These are phyloP conservation scores for Polyommatus iphigenia DNA, from an alignment of 2,888 invertebrate species.

Conservation along the genomic window DNA sequence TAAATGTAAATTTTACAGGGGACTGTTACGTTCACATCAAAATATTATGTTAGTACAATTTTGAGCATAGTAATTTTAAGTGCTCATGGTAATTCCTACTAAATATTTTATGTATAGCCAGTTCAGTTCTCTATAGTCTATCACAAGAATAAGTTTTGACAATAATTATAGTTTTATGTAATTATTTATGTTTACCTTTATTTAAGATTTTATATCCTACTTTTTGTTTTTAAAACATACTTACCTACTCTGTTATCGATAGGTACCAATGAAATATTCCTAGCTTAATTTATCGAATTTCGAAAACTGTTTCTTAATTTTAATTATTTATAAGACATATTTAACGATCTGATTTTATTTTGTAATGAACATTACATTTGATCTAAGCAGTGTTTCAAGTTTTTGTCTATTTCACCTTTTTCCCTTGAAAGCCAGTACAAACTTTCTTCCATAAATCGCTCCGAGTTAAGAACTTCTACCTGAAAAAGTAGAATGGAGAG, in stretches of 20 bases:
- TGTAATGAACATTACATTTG: constrained; percentile 55
- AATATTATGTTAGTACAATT: background rate
- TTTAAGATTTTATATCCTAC: background rate
- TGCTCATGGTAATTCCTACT: background rate
- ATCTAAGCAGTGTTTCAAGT: constrained; percentile 63
- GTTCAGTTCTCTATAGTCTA: background rate
- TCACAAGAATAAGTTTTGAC: background rate
- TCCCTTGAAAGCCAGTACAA: constrained; percentile 58
- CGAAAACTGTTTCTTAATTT: background rate
- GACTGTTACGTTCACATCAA: background rate
- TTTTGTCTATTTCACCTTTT: constrained; percentile 61
- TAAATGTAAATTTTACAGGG: background rate
- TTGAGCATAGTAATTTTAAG: background rate
- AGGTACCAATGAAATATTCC: background rate
- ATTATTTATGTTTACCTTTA: background rate
- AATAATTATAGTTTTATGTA: background rate
- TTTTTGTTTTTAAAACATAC: background rate
- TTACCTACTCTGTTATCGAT: background rate
- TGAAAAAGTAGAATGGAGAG: constrained; percentile 42
- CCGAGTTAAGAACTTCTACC: constrained; percentile 53
- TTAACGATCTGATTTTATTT: constrained; percentile 48
- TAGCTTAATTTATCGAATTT: background rate
- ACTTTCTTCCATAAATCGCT: constrained; percentile 56
- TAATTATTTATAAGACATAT: constrained; percentile 27
- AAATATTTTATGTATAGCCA: background rate